phyloP scores from a whole-genome alignment of 1,140 invertebrate species.

The Papilio aristodemus region DNA sequence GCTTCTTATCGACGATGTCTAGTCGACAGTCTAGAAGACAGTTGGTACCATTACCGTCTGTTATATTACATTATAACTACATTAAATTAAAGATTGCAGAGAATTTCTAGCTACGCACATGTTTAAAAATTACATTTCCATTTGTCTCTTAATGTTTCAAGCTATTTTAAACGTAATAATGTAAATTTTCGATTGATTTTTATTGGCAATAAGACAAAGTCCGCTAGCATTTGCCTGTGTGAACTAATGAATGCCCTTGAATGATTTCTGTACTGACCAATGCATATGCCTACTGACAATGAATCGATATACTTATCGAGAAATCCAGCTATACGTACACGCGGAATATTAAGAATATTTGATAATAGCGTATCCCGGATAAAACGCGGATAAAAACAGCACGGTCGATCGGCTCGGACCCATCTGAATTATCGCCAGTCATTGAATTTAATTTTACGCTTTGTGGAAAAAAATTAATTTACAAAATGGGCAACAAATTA shows the following conservation, averaged over 20 bases:
- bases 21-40: slow-evolving; percentile 13
- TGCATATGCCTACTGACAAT: background rate
- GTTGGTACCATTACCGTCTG: background rate
- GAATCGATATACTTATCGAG: background rate
- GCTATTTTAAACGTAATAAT: too few relatives aligned
- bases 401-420: background rate
- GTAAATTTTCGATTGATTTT: too few relatives aligned
- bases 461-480: background rate
- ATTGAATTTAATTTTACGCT: slow-evolving; percentile 18
- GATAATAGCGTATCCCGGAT: slow-evolving; percentile 11
- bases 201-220: too few relatives aligned
- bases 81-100: too few relatives aligned
- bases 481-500: background rate
- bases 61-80: too few relatives aligned
- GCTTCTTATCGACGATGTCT: slow-evolving; percentile 13
- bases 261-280: background rate
- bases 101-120: too few relatives aligned
- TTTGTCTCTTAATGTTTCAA: too few relatives aligned
- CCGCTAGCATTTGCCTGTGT: too few relatives aligned
- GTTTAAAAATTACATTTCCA: too few relatives aligned
- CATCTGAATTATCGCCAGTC: slow-evolving; percentile 13
- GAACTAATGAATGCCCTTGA: too few relatives aligned
- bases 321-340: background rate
- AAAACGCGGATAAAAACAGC: slow-evolving; percentile 1
- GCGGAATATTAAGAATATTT: background rate